Base-by-base conservation (phyloP, 2,888 invertebrate species). In the Dynastes hyllus region DNA sequence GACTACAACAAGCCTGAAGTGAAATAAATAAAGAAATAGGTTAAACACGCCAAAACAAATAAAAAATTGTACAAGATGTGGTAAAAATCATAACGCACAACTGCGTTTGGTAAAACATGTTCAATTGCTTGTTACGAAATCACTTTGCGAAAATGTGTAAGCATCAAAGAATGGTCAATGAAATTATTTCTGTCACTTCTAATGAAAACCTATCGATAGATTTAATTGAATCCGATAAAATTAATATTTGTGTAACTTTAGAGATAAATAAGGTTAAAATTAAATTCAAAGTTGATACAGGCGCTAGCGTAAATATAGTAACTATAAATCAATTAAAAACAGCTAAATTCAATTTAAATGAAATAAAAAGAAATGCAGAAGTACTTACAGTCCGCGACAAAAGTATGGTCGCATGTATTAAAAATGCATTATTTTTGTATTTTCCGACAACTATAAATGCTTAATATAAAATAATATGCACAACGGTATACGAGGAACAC, bases 251-350 rank as follows among this genome's bases (percentile, higher is more conserved):
- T 58, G 22, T 22, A 22, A 22, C 22, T 22, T 71, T n/a, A 16
- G 77, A 65, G 55, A 80, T 63, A 71, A 71, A 80, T 66, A 37
- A 50, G 77, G 70, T 63, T 27, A 29, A 78, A 79, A 45, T 16
- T 53, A 70, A 45, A 71, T 78, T 78, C 58, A 78, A 78, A 45
- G 40, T 77, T 53, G 81, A 82, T 58, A 79, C 71, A 22, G 79
- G 82, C 16, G 80, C 80, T 29, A 76, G 53, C 67, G 81, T 71
- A 22, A 82, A 82, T 80, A 58, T 80, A 40, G 77, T 79, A 67
- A 79, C 81, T 51, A n/a, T 76, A 37, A 67, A 79, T 51, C 22
- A 77, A 55, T 58, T 77, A 58, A 53, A 69, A 40, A 5, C 5
- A 69, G 29, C 37, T 9, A 32, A 77, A n/a, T 70, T 69, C 55